A percentile compares a stretch with the other conserved stretches of the same genome.
These are phyloP conservation scores for Drosophila biarmipes DNA, from an alignment of 1,140 invertebrate species.

Conservation along the genomic window DNA sequence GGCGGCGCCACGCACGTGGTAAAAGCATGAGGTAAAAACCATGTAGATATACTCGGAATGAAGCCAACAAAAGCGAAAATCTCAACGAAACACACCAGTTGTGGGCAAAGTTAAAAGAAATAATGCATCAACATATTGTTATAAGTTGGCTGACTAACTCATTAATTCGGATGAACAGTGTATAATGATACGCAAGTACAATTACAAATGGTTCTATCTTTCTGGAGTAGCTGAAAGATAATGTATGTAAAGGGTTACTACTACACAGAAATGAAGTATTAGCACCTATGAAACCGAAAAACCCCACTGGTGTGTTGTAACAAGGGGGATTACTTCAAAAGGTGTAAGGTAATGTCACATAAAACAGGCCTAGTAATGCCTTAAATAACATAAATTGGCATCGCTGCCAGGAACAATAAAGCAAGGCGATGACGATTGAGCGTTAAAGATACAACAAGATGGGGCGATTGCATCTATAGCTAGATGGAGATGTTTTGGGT, in stretches of 20 bases:
- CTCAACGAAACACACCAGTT: slow-evolving; percentile 4
- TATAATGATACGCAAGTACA: too few relatives aligned
- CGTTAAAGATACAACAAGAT: not conserved
- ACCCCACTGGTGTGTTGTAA: slow-evolving; percentile 3
- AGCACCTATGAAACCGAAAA: not conserved
- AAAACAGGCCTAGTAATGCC: not conserved
- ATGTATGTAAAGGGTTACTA: too few relatives aligned
- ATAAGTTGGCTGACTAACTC: not conserved
- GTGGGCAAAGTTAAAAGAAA: not conserved
- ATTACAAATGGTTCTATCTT: too few relatives aligned
- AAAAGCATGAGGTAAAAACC: slow-evolving; percentile 20
- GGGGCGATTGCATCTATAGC: slow-evolving; percentile 7
- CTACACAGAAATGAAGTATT: too few relatives aligned
- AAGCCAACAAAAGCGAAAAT: not conserved
- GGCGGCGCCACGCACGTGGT: slow-evolving; percentile 20
- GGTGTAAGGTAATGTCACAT: not conserved
- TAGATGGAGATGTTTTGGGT: slow-evolving; percentile 9
- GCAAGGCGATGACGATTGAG: slow-evolving; percentile 11
- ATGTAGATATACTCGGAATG: slow-evolving; percentile 4
- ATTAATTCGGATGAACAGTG: not conserved
- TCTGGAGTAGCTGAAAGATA: too few relatives aligned
- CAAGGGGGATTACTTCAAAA: not conserved
- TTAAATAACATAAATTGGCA: not conserved
- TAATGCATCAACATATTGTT: too few relatives aligned
- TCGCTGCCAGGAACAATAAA: slow-evolving; percentile 21